Conservation (phyloP, 2,113 vertebrate genomes). For the Ginglymostoma cirratum region DNA sequence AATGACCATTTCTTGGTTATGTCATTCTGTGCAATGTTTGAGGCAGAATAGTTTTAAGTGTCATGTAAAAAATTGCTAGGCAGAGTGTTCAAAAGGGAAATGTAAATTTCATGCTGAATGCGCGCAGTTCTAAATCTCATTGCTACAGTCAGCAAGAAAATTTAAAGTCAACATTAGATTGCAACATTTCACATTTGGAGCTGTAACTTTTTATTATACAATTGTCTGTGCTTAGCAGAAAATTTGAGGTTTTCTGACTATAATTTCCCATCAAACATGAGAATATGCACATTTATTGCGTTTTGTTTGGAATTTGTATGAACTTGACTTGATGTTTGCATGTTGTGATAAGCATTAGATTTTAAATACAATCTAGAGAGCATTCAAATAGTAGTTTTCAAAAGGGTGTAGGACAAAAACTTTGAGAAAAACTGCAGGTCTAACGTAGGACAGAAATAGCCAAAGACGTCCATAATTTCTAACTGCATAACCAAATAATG, state of each 20-base stretch:
- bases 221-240: background rate
- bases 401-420: background rate
- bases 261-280: too few species aligned
- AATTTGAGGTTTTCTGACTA: background rate
- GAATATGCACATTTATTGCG: background rate
- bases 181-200: background rate
- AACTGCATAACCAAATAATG: too few species aligned
- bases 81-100: background rate
- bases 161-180: background rate
- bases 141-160: constrained; percentile 15
- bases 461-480: too few species aligned
- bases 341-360: background rate
- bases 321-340: background rate
- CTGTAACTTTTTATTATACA: background rate
- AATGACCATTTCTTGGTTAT: background rate
- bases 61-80: background rate
- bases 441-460: too few species aligned
- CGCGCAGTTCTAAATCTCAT: background rate
- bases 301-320: background rate
- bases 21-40: background rate
- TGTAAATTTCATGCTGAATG: constrained; percentile 29
- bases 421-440: background rate
- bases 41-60: background rate
- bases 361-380: background rate
- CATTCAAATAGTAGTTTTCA: background rate